Conservation (phyloP, 1,140 invertebrate genomes). For the Tetraneura akinire region DNA sequence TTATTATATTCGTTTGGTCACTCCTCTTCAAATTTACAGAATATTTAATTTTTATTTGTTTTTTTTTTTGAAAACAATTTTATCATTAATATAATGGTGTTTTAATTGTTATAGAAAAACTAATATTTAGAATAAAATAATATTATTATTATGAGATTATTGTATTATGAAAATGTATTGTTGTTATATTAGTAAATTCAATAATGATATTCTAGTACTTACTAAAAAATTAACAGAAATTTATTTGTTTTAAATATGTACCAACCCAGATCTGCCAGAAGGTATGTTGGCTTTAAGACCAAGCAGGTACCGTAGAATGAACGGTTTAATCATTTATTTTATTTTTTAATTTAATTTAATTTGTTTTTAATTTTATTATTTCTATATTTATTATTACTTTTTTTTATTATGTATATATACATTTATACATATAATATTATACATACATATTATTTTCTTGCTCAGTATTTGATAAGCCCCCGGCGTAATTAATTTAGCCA, state of each 20-base stretch:
- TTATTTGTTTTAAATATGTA: conserved; percentile 49
- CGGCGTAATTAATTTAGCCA: conserved; percentile 32
- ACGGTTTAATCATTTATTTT: conserved; percentile 25
- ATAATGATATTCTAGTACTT: background rate
- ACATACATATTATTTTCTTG: conserved; percentile 16
- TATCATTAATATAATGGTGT: too few relatives aligned
- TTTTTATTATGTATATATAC: conserved; percentile 9
- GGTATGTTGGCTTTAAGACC: conserved; percentile 47
- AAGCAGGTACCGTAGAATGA: conserved; percentile 43
- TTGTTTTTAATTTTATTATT: background rate
- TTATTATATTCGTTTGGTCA: background rate
- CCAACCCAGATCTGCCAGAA: conserved; percentile 46
- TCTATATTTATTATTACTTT: background rate
- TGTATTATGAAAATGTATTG: too few relatives aligned
- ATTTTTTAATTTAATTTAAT: conserved; percentile 11
- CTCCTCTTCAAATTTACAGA: too few relatives aligned
- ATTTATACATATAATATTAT: background rate
- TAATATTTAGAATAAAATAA: too few relatives aligned
- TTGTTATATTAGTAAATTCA: background rate
- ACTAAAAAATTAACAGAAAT: conserved; percentile 28
- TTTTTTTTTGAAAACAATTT: too few relatives aligned
- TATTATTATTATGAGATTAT: too few relatives aligned
- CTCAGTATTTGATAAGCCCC: conserved; percentile 30
- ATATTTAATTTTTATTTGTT: too few relatives aligned
- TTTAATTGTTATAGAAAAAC: too few relatives aligned